Conservation (phyloP, 2,797 vertebrate genomes). For the Paratrypauchen microcephalus region DNA sequence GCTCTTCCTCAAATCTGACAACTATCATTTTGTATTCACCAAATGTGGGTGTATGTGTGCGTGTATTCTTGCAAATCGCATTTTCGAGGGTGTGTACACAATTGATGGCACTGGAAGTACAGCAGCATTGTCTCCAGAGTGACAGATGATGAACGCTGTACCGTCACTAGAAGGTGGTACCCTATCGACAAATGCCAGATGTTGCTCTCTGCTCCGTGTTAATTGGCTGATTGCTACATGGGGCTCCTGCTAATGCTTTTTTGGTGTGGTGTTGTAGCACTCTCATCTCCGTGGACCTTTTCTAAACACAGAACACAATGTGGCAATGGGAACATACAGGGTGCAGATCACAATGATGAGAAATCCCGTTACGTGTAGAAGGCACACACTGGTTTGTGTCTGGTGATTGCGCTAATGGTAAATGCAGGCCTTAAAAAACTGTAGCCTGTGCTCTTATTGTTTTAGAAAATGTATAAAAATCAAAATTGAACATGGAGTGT, state of each 20-base stretch:
- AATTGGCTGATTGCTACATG: conserved; percentile 73
- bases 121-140: conserved; percentile 49
- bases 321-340: conserved; percentile 26
- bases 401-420: conserved; percentile 18
- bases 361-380: conserved; percentile 39
- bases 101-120: conserved; percentile 53
- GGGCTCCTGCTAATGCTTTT: conserved; percentile 49
- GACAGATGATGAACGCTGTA: conserved; percentile 51
- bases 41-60: conserved; percentile 17
- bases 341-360: conserved; percentile 29
- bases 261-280: conserved; percentile 13
- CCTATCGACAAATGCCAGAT: conserved; percentile 73
- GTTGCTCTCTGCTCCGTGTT: conserved; percentile 70
- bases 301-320: conserved; percentile 6
- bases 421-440: conserved; percentile 2
- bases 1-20: conserved; percentile 43
- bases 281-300: conserved; percentile 15
- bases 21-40: conserved; percentile 30
- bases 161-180: conserved; percentile 64
- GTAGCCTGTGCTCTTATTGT: too few species aligned
- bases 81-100: conserved; percentile 33
- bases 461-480: background rate
- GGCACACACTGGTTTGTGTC: conserved; percentile 18
- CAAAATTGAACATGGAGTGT: background rate
- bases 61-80: conserved; percentile 15